These are phyloP conservation scores for Argyresthia albistria DNA, from an alignment of 2,888 invertebrate species.

Conservation along the genomic window DNA sequence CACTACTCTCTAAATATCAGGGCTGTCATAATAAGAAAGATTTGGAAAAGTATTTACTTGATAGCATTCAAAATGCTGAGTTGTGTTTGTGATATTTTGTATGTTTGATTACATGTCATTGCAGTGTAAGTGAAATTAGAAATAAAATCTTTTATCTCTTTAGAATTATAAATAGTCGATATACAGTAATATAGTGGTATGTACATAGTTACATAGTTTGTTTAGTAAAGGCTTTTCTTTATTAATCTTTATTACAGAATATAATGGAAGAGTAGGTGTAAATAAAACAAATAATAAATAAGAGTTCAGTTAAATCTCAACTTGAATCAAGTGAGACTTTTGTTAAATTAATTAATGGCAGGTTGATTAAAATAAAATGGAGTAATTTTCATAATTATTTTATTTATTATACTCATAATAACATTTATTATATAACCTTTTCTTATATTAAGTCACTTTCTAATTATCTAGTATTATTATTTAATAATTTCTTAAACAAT, in stretches of 20 bases:
- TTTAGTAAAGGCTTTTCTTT: background rate
- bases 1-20: conserved; percentile 56
- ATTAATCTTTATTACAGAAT: background rate
- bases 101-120: too few species aligned
- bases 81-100: background rate
- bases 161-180: too few species aligned
- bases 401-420: conserved; percentile 64
- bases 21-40: conserved; percentile 53
- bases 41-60: conserved; percentile 63
- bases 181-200: too few species aligned
- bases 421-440: conserved; percentile 42
- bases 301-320: background rate
- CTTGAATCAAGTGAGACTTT: background rate
- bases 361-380: background rate
- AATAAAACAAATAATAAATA: background rate
- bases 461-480: conserved; percentile 67
- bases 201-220: too few species aligned
- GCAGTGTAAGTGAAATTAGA: too few species aligned
- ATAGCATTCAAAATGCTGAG: conserved; percentile 35
- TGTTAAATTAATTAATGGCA: background rate
- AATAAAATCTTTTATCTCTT: too few species aligned
- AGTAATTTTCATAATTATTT: conserved; percentile 14
- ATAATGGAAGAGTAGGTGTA: background rate
- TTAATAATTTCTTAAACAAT: conserved; percentile 62
- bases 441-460: conserved; percentile 60